Conservation (phyloP, 1,140 invertebrate genomes). For the Drosophila repleta region DNA sequence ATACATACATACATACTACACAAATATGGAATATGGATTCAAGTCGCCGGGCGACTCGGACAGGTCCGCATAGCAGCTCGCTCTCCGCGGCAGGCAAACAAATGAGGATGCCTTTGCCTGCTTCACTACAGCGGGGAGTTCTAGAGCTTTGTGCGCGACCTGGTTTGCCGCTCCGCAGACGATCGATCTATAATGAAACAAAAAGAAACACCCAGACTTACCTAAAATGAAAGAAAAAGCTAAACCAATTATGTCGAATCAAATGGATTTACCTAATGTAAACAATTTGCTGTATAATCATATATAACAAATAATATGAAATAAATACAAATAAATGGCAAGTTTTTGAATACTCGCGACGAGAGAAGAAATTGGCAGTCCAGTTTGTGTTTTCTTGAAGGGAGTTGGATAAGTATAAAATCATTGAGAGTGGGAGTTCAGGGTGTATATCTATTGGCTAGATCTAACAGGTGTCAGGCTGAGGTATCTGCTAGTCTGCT, state of each 20-base stretch:
- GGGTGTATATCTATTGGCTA: too few relatives aligned
- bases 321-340: conserved; percentile 65
- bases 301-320: conserved; percentile 24
- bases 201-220: conserved; percentile 55
- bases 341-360: conserved; percentile 77
- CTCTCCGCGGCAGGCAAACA: conserved; percentile 39
- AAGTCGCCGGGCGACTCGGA: background rate
- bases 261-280: conserved; percentile 28
- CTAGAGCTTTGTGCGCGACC: conserved; percentile 44
- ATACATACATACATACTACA: background rate
- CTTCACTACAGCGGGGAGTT: conserved; percentile 21
- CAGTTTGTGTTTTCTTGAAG: conserved; percentile 8
- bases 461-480: too few relatives aligned
- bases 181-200: background rate
- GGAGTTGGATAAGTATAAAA: background rate
- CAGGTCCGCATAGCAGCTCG: conserved; percentile 11
- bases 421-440: too few relatives aligned
- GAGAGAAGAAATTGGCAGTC: conserved; percentile 50
- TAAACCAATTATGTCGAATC: conserved; percentile 47
- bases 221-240: conserved; percentile 18
- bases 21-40: background rate
- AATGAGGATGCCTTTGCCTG: conserved; percentile 74
- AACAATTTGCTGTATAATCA: conserved; percentile 60
- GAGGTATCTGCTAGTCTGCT: background rate
- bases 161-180: conserved; percentile 29